Percentiles rank a stretch among this genome's conserved stretches.
Conservation (phyloP, 2,888 invertebrate species). For the Leptopterna dolabrata region DNA sequence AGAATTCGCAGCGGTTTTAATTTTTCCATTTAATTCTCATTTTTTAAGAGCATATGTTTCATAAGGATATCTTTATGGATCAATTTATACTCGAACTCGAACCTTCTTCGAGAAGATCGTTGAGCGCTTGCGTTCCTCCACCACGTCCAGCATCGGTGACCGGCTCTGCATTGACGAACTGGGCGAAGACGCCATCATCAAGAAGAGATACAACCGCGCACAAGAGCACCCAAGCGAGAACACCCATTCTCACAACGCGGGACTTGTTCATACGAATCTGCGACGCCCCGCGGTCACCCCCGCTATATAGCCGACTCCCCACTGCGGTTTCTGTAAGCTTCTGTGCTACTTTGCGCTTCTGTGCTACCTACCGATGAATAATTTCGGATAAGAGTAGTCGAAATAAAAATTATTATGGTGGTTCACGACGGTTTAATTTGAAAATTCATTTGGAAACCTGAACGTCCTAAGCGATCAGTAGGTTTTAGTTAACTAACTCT, state of each 20-base stretch:
- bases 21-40: no score
- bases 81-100: no score
- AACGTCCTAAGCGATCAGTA: no score
- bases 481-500: no score
- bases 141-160: neutral
- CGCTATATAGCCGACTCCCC: constrained; percentile 16
- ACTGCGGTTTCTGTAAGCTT: neutral
- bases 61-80: no score
- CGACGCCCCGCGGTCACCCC: neutral
- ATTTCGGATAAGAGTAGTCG: neutral
- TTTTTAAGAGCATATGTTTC: no score
- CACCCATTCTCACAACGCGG: neutral
- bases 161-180: neutral
- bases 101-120: neutral
- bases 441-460: no score
- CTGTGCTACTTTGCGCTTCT: neutral
- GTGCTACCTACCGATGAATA: neutral
- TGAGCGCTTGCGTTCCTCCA: neutral
- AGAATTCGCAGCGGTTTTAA: no score
- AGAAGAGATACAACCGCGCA: neutral
- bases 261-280: neutral
- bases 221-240: constrained; percentile 1
- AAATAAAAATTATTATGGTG: no score
- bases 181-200: neutral
- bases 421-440: no score